Base-by-base conservation (phyloP, 1,140 invertebrate genomes). In the Drosophila teissieri region DNA sequence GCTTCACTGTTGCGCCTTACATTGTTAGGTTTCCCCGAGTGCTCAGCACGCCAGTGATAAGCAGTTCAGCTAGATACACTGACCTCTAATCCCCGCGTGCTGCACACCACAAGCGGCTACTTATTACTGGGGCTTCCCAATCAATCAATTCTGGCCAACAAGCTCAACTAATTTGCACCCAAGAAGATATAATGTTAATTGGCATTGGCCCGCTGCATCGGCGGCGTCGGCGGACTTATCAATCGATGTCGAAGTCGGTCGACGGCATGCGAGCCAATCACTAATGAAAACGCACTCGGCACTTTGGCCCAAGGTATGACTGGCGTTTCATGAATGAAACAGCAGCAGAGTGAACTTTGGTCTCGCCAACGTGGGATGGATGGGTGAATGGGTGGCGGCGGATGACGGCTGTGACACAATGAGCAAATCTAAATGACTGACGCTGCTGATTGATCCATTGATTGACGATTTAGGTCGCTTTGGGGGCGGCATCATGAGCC, bases 271-370 rank as follows among this genome's bases (percentile, higher is more conserved):
- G 17, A 53, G 37, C 48, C 40, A 14, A 19, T 4, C 67, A 39
- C 36, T 73, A 73, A 73, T 73, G 70, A 55, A 62, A 73, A 73
- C 69, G 70, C 69, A 74, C 69, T 74, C 72, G 40, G 49, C 48
- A 49, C 46, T 51, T 51, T 6, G 51, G 34, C 51, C 51, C 40
- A 48, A 46, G 44, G 42, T 27, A 58, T 58, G 49, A 36, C 40
- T 31, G 64, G 15, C 31, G 22, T 78, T 72, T 70, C 44, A 80
- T 80, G 76, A 85, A 86, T 82, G 80, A 49, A 70, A 74, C 52
- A 48, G 45, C 54, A 24, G n/a, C 55, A 36, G 22, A 7, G 5
- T 22, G 44, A 81, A 67, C 78, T 81, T 55, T 77, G 67, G 45
- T 46, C 56, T 73, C 63, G 48, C 8, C n/a, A 19, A 3, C 7